Conservation (phyloP, 2,888 invertebrate genomes). For the Anoplius nigerrimus region DNA sequence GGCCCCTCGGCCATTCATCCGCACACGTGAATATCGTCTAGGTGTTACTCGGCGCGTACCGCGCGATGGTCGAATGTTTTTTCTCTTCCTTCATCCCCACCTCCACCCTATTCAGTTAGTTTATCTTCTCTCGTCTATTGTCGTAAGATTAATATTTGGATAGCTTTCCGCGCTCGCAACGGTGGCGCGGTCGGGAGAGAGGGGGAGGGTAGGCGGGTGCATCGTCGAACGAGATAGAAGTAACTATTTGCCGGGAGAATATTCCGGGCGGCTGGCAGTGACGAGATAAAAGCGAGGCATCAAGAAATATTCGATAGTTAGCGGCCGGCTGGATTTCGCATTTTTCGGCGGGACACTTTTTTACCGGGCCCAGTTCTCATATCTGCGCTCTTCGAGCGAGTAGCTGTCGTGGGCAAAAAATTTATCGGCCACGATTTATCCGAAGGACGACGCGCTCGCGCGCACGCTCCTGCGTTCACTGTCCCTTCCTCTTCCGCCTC, state of each 20-base stretch:
- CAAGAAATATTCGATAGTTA: no score
- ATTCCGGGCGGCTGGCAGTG: constrained; percentile 19
- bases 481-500: no score
- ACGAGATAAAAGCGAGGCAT: constrained; percentile 3
- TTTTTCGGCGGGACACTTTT: neutral
- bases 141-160: constrained; percentile 22
- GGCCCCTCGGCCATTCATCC: no score
- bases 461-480: no score
- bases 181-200: no score
- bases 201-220: no score
- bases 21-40: no score
- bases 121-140: constrained; percentile 30
- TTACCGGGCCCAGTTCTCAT: constrained; percentile 10
- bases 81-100: constrained; percentile 3
- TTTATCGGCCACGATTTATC: no score
- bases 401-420: no score
- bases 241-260: constrained; percentile 12
- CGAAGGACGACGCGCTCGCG: no score
- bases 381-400: constrained; percentile 14
- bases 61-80: constrained; percentile 7
- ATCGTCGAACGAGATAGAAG: constrained; percentile 1
- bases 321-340: neutral
- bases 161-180: constrained; percentile 1
- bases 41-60: constrained; percentile 5
- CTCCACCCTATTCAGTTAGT: no score